Percentiles rank a stretch among this genome's conserved stretches.
These are phyloP conservation scores for Gyrodactylus salaris DNA, from an alignment of 1,140 invertebrate genomes.

Conservation along the genomic window DNA sequence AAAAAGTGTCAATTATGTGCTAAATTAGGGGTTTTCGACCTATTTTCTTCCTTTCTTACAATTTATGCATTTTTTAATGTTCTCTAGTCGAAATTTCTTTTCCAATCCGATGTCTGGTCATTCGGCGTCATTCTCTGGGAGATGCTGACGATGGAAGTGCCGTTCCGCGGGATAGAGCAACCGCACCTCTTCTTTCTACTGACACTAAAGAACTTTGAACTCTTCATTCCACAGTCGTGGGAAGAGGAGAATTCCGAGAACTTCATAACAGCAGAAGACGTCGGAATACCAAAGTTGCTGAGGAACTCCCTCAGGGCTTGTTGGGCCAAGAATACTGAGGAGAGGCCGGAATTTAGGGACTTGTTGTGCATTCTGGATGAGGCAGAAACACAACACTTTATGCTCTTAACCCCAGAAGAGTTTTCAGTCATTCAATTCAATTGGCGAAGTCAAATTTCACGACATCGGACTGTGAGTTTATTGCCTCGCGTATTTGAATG, in stretches of 20 bases:
- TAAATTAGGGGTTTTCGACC: no score
- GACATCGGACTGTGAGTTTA: not conserved
- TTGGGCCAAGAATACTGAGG: not conserved
- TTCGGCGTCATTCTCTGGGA: not conserved
- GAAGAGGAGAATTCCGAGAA: not conserved
- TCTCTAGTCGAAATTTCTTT: not conserved
- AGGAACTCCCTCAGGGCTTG: not conserved
- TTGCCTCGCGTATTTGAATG: not conserved
- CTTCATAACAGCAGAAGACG: not conserved
- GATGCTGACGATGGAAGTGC: not conserved
- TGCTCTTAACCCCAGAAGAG: not conserved
- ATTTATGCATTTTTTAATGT: no score
- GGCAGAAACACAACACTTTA: not conserved
- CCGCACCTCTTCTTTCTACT: not conserved
- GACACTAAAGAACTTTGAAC: not conserved
- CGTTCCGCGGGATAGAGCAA: not conserved
- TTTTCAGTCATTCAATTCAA: not conserved
- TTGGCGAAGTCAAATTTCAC: slow-evolving; percentile 1
- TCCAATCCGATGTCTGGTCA: slow-evolving; percentile 1
- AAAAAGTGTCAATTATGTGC: no score
- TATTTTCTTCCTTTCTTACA: no score
- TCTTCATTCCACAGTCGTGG: not conserved
- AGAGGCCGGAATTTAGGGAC: not conserved
- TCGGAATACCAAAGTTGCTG: not conserved
- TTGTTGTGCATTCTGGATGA: not conserved